Base-by-base conservation (phyloP, 2,113 vertebrate genomes). In the Rhinogobius similis region DNA sequence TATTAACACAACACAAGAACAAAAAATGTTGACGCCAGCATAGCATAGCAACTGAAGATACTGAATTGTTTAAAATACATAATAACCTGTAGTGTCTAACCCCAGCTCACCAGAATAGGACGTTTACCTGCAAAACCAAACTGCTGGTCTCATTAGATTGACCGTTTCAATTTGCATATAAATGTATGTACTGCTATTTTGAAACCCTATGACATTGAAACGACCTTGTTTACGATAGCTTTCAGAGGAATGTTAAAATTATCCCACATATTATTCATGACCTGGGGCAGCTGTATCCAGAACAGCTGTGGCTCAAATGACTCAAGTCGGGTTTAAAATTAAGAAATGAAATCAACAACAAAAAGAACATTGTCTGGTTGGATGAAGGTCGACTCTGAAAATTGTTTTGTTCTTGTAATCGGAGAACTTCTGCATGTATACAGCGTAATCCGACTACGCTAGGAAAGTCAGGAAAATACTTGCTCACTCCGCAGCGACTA, bases 201-300 rank as follows among this genome's bases (percentile, higher is more conserved):
- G 9, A 61, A 61, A 61, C 18, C 29, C 29, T 18, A 16, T n/a
- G 29, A 61, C 58, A 36, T 36, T 61, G 23, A 69, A 72, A 66
- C 27, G 18, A 63, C 14, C 44, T 74, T 27, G n/a, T 84, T 75
- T 62, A 32, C 61, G 70, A 73, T 20, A 68, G 24, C 27, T 76
- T 68, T 21, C 63, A 61, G 61, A 65, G n/a, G 43, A 11, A 62
- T 1, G 2, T 43, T 48, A 59, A 53, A 67, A 75, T 68, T 44
- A 61, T 39, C 75, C 41, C 72, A 50, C 69, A 41, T 48, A 52
- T 61, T 46, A 55, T 65, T 75, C 27, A 65, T 85, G 76, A 52
- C 41, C 36, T 23, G 61, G 65, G 79, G 74, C 77, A 69, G 77
- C 82, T 36, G 65, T 75, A 65, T 81, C 32, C 55, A 75, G 68